Conservation (phyloP, 2,113 vertebrate genomes). For the Scomber japonicus region DNA sequence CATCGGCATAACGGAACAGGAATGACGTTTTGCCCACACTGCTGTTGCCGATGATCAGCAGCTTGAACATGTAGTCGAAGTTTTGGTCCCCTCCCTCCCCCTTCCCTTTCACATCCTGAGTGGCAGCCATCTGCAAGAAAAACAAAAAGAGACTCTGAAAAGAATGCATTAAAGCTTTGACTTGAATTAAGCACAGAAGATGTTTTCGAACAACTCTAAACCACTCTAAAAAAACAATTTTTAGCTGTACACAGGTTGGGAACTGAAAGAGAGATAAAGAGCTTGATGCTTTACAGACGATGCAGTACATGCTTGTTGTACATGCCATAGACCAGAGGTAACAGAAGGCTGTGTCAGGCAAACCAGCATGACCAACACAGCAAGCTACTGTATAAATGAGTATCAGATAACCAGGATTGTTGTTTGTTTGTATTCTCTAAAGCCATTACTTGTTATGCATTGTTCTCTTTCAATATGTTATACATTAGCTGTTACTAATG, state of each 20-base stretch:
- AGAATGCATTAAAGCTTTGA: conserved; percentile 36
- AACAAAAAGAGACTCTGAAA: not conserved
- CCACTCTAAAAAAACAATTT: not conserved
- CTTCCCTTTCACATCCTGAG: conserved; percentile 92
- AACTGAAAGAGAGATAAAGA: not conserved
- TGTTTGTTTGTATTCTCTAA: not conserved
- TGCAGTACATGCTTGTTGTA: conserved; percentile 31
- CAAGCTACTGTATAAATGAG: conserved; percentile 61
- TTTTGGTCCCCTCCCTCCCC: conserved; percentile 92
- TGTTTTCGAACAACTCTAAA: not conserved
- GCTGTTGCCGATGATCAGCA: conserved; percentile 96
- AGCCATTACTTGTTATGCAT: not conserved
- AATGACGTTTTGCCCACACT: conserved; percentile 96
- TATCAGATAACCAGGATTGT: conserved; percentile 43
- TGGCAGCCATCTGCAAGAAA: conserved; percentile 89
- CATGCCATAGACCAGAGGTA: conserved; percentile 64
- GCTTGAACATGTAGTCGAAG: conserved; percentile 97
- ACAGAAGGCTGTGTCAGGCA: conserved; percentile 77
- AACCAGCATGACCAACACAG: conserved; percentile 68
- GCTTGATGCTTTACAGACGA: not conserved
- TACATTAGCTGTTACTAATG: no score
- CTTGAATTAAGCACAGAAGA: conserved; percentile 16
- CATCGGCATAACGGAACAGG: conserved; percentile 97
- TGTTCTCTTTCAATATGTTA: no score
- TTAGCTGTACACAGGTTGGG: not conserved